Evolutionary conservation across 2,888 invertebrate species (phyloP).

Genomic region (Ophion ellenae): DNA sequence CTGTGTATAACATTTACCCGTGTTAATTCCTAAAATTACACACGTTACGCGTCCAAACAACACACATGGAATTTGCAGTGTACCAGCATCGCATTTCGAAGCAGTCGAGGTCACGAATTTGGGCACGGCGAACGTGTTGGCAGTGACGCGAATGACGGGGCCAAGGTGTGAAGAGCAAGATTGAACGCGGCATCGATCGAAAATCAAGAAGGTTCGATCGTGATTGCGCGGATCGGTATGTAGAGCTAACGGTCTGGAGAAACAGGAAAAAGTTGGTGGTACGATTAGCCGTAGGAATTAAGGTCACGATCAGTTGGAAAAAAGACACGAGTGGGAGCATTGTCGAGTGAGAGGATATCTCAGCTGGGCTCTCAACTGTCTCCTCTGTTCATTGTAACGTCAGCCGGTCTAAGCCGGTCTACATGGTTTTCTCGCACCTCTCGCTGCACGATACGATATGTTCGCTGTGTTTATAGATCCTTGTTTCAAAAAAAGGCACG

Average conservation of each 20-base stretch:
- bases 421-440: slow-evolving; percentile 8
- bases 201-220: not conserved
- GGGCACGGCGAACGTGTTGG: not conserved
- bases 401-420: slow-evolving; percentile 46
- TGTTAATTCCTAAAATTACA: no score
- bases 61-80: no score
- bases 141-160: not conserved
- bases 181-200: not conserved
- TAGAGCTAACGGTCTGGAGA: slow-evolving; percentile 9
- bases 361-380: slow-evolving; percentile 14
- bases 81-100: not conserved
- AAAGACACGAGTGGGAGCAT: not conserved
- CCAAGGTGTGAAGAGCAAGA: not conserved
- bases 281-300: slow-evolving; percentile 38
- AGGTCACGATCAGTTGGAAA: slow-evolving; percentile 44
- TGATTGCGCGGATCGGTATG: slow-evolving; percentile 11
- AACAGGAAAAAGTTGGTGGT: not conserved
- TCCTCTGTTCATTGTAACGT: slow-evolving; percentile 56
- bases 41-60: no score
- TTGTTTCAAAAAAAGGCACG: slow-evolving; percentile 44
- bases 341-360: slow-evolving; percentile 4
- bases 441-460: slow-evolving; percentile 20
- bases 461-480: slow-evolving; percentile 15
- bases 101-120: not conserved
- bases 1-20: no score